Evolutionary conservation across 53 echinoderm and acorn worm genomes (phyloP), one percentile per base, ranked within the genome.

Genomic region (Holothuria leucospilota): DNA sequence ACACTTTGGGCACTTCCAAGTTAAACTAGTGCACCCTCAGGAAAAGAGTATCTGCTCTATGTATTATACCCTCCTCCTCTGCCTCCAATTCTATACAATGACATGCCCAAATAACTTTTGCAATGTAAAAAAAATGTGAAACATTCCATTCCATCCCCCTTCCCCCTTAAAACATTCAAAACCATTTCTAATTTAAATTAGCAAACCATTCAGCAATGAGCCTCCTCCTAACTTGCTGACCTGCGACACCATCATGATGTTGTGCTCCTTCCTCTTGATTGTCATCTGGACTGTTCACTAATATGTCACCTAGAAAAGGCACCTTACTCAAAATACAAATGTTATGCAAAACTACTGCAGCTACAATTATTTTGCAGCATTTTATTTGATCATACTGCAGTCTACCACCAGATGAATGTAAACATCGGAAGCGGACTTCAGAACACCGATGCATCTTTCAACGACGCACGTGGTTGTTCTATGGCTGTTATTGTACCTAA

Each of bases 401-500:
- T 2, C 24, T 64, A 5, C 64, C 64, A 64, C 64, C 64, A 11
- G 64, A 64, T 9, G 9, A 25, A 27, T 64, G 24, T 11, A 64
- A 64, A 16, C 64, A 64, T 2, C 64, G 64, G 0, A 64, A 64
- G 0, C 64, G 13, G 64, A 64, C 20, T 4, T 64, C 20, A 64
- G 64, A 9, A 64, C 20, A 16, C 64, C 64, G 9, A 64, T 64
- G 64, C 64, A 64, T 64, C 64, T 64, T 27, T 64, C 64, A 16
- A 64, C 6, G 1, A 64, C 8, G 13, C 64, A 64, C 28, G 5
- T 64, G 64, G 64, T 64, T 8, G 64, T 25, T 11, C 28, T 64
- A 16, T 64, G 64, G 28, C 64, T 64, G n/a, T 63, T 21, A 64
- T 64, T 64, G 64, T 64, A 64, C 28, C 64, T 64, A 11, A 64